Percentiles rank a stretch among this genome's conserved stretches.
These are phyloP conservation scores for Climacteris rufus DNA, from an alignment of 2,113 vertebrate genomes.

Conservation along the genomic window DNA sequence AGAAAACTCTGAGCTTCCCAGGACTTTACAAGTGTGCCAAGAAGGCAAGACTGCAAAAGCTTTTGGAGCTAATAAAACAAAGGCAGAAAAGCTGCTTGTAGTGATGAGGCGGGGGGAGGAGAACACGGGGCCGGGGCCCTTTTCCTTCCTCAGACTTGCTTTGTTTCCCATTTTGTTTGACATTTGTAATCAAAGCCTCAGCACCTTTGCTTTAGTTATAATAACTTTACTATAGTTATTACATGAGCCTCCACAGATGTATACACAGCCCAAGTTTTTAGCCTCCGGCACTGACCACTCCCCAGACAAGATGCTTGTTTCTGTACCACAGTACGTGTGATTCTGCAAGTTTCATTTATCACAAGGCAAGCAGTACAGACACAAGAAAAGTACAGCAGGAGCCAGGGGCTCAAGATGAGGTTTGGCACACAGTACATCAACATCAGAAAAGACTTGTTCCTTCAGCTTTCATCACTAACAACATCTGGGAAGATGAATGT, in stretches of 20 bases:
- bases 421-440: slow-evolving; percentile 41
- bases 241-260: slow-evolving; percentile 31
- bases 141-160: slow-evolving; percentile 32
- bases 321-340: slow-evolving; percentile 32
- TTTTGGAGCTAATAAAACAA: slow-evolving; percentile 64
- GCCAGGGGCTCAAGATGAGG: slow-evolving; percentile 45
- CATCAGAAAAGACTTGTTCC: slow-evolving; percentile 51
- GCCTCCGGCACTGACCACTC: slow-evolving; percentile 54
- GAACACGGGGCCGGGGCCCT: background rate
- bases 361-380: slow-evolving; percentile 32
- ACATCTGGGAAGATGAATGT: slow-evolving; percentile 59
- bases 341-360: slow-evolving; percentile 57
- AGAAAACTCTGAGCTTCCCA: slow-evolving; percentile 62
- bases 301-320: slow-evolving; percentile 53
- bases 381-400: slow-evolving; percentile 43
- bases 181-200: slow-evolving; percentile 56
- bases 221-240: slow-evolving; percentile 55
- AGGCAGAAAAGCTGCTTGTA: slow-evolving; percentile 22
- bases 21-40: slow-evolving; percentile 51
- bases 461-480: slow-evolving; percentile 51
- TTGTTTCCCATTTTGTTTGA: slow-evolving; percentile 63
- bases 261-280: slow-evolving; percentile 38
- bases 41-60: slow-evolving; percentile 20
- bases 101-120: background rate
- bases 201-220: slow-evolving; percentile 67